These are phyloP conservation scores for Petrocephalus sullivani DNA, from an alignment of 2,797 vertebrate species.

Conservation along the genomic window DNA sequence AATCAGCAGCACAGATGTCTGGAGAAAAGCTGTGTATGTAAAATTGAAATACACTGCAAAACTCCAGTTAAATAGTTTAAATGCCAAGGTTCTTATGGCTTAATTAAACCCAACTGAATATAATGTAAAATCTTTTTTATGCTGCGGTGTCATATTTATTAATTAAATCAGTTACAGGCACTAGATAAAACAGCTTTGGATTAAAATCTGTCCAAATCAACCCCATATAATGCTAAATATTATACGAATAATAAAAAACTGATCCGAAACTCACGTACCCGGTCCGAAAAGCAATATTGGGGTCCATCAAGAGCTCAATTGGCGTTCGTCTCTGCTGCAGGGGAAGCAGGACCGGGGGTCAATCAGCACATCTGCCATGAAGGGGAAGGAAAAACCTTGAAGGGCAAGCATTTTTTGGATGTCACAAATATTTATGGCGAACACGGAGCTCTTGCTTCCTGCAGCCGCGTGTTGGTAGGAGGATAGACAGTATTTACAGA, in stretches of 20 bases:
- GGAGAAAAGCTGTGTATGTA: too few species aligned
- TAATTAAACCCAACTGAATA: too few species aligned
- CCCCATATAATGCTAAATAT: background rate
- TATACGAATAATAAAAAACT: background rate
- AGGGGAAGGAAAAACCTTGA: slow-evolving; percentile 22
- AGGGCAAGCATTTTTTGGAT: background rate
- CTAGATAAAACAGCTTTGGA: too few species aligned
- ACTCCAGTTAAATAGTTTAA: too few species aligned
- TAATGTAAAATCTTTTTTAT: too few species aligned
- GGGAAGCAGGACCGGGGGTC: slow-evolving; percentile 72
- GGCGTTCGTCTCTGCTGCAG: slow-evolving; percentile 69
- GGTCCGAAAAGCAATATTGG: slow-evolving; percentile 78
- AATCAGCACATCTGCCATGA: slow-evolving; percentile 53
- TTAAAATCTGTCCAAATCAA: background rate
- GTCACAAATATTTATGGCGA: slow-evolving; percentile 17
- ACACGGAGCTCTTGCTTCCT: background rate
- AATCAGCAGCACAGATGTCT: too few species aligned
- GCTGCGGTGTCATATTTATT: too few species aligned
- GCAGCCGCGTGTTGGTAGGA: background rate
- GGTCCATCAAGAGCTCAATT: slow-evolving; percentile 62
- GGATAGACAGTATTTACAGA: background rate
- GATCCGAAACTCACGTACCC: slow-evolving; percentile 31
- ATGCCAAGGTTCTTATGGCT: too few species aligned
- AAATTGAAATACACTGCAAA: too few species aligned
- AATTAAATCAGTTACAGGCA: too few species aligned